These are phyloP conservation scores for Drosophila acutilabella DNA, from an alignment of 2,888 invertebrate genomes.

Conservation along the genomic window DNA sequence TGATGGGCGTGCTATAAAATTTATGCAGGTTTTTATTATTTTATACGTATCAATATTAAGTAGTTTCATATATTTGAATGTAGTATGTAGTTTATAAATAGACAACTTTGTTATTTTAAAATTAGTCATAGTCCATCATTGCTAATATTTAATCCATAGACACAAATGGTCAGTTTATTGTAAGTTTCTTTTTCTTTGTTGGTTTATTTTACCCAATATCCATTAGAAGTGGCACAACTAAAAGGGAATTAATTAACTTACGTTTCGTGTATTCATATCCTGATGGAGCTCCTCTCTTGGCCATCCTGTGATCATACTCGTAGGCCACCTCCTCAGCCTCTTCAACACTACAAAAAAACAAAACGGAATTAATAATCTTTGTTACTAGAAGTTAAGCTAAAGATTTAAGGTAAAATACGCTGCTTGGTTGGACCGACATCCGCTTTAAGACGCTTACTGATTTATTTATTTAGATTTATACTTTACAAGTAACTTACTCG, in stretches of 20 bases:
- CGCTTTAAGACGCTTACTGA: slow-evolving; percentile 26
- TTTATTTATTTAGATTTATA: slow-evolving; percentile 66
- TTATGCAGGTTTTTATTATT: slow-evolving; percentile 55
- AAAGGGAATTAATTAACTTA: slow-evolving; percentile 52
- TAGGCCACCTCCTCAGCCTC: slow-evolving; percentile 70
- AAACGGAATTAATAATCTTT: slow-evolving; percentile 1
- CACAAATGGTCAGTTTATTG: neutral
- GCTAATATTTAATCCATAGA: slow-evolving; percentile 14
- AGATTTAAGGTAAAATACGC: slow-evolving; percentile 30
- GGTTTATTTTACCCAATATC: slow-evolving; percentile 24
- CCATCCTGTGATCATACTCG: slow-evolving; percentile 70
- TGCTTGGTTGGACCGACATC: slow-evolving; percentile 19
- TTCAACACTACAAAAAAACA: slow-evolving; percentile 56
- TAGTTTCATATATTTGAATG: slow-evolving; percentile 15
- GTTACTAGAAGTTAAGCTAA: neutral
- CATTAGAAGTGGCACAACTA: slow-evolving; percentile 5
- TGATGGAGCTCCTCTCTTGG: slow-evolving; percentile 60
- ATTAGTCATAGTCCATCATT: slow-evolving; percentile 34
- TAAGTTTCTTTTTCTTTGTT: neutral
- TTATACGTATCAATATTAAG: slow-evolving; percentile 32
- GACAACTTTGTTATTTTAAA: slow-evolving; percentile 33
- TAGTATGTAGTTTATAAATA: slow-evolving; percentile 28
- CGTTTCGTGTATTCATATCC: slow-evolving; percentile 76
- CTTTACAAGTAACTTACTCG: slow-evolving; percentile 78
- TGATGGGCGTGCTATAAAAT: slow-evolving; percentile 82